A percentile compares a stretch with the other conserved stretches of the same genome.
Evolutionary conservation across 2,113 vertebrate genomes (phyloP).

Genomic region (Motacilla alba): DNA sequence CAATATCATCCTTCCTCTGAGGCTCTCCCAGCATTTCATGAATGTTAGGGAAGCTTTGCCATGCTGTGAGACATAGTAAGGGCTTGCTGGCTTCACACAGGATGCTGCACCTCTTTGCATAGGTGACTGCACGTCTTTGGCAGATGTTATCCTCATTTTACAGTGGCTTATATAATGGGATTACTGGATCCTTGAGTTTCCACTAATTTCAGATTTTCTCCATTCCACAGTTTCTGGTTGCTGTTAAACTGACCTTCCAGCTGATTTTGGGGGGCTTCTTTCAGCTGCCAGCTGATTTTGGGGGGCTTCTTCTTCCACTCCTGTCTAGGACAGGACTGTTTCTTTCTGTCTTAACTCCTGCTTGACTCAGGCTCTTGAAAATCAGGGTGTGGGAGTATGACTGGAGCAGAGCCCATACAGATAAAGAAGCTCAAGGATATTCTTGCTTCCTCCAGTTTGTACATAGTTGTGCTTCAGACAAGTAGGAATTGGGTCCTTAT

Average conservation of each 20-base stretch:
- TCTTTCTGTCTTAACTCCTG: neutral
- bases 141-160: conserved; percentile 4
- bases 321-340: neutral
- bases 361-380: neutral
- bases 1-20: neutral
- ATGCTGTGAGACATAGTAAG: neutral
- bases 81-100: neutral
- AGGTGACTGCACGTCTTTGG: neutral
- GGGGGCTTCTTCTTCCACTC: neutral
- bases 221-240: neutral
- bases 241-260: neutral
- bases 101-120: neutral
- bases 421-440: neutral
- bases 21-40: neutral
- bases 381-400: neutral
- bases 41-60: neutral
- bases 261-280: neutral
- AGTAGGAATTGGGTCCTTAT: neutral
- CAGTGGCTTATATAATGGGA: neutral
- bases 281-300: neutral
- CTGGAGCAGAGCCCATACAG: neutral
- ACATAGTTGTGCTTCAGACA: neutral
- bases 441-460: neutral
- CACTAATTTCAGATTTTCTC: neutral
- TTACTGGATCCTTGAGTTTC: neutral